A percentile compares a stretch with the other conserved stretches of the same genome.
These are phyloP conservation scores for Microplitis mediator DNA, from an alignment of 1,140 invertebrate species.

Conservation along the genomic window DNA sequence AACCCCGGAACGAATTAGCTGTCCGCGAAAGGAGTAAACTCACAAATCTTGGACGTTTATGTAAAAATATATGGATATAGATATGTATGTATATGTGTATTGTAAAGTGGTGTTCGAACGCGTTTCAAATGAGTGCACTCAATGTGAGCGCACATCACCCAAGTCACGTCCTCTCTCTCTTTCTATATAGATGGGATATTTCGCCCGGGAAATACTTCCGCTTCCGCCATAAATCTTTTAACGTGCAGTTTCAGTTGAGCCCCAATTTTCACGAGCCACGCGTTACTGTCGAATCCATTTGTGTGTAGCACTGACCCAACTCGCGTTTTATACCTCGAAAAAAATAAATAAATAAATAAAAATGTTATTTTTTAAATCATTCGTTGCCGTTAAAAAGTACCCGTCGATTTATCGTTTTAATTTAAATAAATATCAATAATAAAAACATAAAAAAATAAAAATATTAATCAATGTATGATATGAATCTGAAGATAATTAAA, in stretches of 20 bases:
- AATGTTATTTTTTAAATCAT: too few species aligned
- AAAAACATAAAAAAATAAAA: too few species aligned
- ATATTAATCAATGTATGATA: too few species aligned
- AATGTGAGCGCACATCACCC: constrained; percentile 32
- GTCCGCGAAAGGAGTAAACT: constrained; percentile 38
- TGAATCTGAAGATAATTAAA: too few species aligned
- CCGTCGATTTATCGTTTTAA: too few species aligned
- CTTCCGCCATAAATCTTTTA: constrained; percentile 53
- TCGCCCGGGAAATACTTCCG: constrained; percentile 52
- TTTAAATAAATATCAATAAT: too few species aligned
- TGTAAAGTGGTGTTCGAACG: constrained; percentile 45
- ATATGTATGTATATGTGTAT: constrained; percentile 16
- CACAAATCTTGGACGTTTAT: constrained; percentile 49
- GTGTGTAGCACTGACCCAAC: constrained; percentile 22
- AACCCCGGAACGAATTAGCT: constrained; percentile 33
- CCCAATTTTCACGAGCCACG: constrained; percentile 44
- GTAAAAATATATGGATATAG: not conserved
- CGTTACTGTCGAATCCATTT: constrained; percentile 46
- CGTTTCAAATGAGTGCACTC: constrained; percentile 52
- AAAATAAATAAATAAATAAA: not conserved
- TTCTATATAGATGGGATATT: constrained; percentile 40
- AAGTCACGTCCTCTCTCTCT: constrained; percentile 3
- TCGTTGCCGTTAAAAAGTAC: too few species aligned
- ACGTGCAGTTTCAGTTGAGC: constrained; percentile 38
- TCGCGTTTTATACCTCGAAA: not conserved